A percentile compares a stretch with the other conserved stretches of the same genome.
These are phyloP conservation scores for Lacanobia wlatinum DNA, from an alignment of 2,888 invertebrate genomes.

Conservation along the genomic window DNA sequence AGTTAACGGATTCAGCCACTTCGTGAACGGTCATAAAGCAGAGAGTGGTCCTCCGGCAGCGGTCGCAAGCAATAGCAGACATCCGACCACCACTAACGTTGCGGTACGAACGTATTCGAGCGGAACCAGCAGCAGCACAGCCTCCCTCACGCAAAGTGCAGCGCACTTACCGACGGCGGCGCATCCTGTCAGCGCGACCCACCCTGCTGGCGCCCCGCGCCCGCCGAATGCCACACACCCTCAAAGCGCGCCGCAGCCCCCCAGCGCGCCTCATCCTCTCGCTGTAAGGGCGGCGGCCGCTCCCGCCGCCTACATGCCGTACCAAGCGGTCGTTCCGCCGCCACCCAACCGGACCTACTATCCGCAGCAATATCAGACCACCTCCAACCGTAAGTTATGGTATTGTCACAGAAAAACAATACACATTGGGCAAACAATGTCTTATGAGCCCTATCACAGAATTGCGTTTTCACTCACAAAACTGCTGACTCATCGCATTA, in stretches of 20 bases:
- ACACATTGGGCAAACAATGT: background rate
- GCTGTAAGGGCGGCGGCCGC: slow-evolving; percentile 36
- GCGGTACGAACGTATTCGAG: slow-evolving; percentile 38
- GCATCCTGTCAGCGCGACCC: slow-evolving; percentile 12
- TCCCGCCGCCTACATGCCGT: slow-evolving; percentile 53
- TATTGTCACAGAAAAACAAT: background rate
- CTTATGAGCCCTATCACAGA: no score
- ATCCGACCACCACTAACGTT: slow-evolving; percentile 35
- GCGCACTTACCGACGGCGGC: slow-evolving; percentile 13
- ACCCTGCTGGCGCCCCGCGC: background rate
- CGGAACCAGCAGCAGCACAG: slow-evolving; percentile 8
- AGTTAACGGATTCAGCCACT: slow-evolving; percentile 45
- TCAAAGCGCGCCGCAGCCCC: background rate
- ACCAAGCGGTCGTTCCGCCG: slow-evolving; percentile 63
- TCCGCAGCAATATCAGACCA: slow-evolving; percentile 46
- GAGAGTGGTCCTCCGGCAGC: slow-evolving; percentile 12
- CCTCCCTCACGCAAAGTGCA: slow-evolving; percentile 9
- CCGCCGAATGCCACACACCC: background rate
- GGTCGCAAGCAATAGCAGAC: slow-evolving; percentile 34
- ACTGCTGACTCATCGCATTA: no score
- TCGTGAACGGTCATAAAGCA: slow-evolving; percentile 38
- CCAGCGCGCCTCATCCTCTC: background rate
- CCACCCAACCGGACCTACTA: slow-evolving; percentile 60
- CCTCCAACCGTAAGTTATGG: slow-evolving; percentile 58
- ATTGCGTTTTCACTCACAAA: no score